Conservation (phyloP, 2,888 invertebrate genomes). For the Iselma pallidipennis region DNA sequence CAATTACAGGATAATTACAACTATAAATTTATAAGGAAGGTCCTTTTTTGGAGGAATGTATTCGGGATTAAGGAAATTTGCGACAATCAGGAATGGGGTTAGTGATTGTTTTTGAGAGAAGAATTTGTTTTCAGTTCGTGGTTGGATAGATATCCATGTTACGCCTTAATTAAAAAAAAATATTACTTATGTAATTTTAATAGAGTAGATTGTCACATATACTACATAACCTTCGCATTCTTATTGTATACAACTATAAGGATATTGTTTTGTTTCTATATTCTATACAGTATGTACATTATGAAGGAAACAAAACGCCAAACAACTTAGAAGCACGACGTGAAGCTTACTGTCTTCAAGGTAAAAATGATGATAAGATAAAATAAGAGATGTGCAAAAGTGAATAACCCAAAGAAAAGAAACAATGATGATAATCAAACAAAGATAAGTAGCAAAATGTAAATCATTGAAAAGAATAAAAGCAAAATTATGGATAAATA, state of each 20-base stretch:
- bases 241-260: background rate
- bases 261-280: background rate
- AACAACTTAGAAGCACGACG: no score
- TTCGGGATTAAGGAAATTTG: background rate
- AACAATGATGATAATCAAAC: no score
- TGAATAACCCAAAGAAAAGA: no score
- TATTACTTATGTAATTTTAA: slow-evolving; percentile 11
- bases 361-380: no score
- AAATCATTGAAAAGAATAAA: no score
- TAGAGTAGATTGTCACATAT: slow-evolving; percentile 8
- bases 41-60: no score
- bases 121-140: background rate
- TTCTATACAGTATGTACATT: background rate
- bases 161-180: slow-evolving; percentile 1
- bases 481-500: no score
- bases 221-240: slow-evolving; percentile 15
- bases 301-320: no score
- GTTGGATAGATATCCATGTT: background rate
- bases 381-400: no score
- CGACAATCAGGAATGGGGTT: background rate
- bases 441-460: no score
- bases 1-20: background rate
- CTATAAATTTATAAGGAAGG: no score
- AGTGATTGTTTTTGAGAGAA: background rate
- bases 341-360: background rate